These are phyloP conservation scores for Rattus rattus DNA, from an alignment of 2,113 vertebrate species.

Conservation along the genomic window DNA sequence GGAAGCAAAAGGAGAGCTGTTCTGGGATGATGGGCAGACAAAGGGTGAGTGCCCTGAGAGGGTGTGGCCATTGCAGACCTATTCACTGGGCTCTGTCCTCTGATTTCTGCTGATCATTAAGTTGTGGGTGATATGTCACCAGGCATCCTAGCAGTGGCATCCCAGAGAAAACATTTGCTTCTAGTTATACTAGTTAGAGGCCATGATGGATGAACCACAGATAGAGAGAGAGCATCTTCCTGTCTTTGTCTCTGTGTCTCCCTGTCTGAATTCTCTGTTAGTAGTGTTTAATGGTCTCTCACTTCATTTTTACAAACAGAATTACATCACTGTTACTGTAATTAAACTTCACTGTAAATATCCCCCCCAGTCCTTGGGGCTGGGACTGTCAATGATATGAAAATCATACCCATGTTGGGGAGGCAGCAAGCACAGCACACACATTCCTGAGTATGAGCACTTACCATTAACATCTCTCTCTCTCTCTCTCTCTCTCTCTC, in stretches of 20 bases:
- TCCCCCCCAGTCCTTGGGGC: neutral
- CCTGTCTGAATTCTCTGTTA: neutral
- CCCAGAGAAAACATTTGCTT: neutral
- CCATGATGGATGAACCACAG: neutral
- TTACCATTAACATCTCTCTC: neutral
- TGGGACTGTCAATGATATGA: too few species aligned
- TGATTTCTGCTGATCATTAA: neutral
- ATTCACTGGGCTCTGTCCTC: neutral
- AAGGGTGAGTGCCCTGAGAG: constrained; percentile 85
- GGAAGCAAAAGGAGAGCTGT: constrained; percentile 92
- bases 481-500: too few species aligned
- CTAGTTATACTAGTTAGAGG: neutral
- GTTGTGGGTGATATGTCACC: neutral
- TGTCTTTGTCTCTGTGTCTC: neutral
- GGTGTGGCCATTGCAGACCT: rapidly evolving
- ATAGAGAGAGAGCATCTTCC: neutral
- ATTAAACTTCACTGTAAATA: neutral
- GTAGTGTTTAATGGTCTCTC: neutral
- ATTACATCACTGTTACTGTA: neutral
- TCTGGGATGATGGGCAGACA: constrained; percentile 98
- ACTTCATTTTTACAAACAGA: neutral
- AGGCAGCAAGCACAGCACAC: neutral
- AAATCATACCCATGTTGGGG: neutral
- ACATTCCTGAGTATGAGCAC: neutral
- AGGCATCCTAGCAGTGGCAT: neutral